Conservation (phyloP, 1,140 invertebrate species). For the Conus betulinus region DNA sequence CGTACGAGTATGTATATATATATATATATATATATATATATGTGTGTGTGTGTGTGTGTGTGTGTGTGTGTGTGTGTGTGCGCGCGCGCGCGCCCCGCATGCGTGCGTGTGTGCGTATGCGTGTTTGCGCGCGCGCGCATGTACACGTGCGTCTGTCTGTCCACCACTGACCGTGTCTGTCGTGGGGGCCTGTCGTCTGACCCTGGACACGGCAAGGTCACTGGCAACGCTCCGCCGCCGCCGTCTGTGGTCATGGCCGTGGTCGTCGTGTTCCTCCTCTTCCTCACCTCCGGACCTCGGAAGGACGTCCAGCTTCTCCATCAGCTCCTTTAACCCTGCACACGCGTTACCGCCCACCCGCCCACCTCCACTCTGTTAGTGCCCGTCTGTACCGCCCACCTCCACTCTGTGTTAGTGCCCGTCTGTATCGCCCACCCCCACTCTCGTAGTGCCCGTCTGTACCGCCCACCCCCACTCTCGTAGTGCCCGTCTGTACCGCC, state of each 20-base stretch:
- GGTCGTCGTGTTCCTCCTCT: not conserved
- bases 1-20: not conserved
- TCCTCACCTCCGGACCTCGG: not conserved
- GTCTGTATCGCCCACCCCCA: no score
- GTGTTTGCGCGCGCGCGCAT: not conserved
- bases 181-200: not conserved
- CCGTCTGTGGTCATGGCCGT: constrained; percentile 5
- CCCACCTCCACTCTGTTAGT: no score
- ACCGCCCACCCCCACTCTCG: no score
- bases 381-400: no score
- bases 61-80: not conserved
- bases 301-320: not conserved
- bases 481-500: no score
- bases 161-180: not conserved
- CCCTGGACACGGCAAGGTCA: not conserved
- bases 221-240: not conserved
- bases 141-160: not conserved
- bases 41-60: not conserved
- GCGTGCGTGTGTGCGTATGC: not conserved
- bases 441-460: no score
- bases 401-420: no score
- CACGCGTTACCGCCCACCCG: no score
- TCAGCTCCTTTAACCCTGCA: not conserved
- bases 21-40: not conserved
- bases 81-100: not conserved